A percentile compares a stretch with the other conserved stretches of the same genome.
phyloP scores from a whole-genome alignment of 2,888 invertebrate genomes.

The Apotomis capreana region DNA sequence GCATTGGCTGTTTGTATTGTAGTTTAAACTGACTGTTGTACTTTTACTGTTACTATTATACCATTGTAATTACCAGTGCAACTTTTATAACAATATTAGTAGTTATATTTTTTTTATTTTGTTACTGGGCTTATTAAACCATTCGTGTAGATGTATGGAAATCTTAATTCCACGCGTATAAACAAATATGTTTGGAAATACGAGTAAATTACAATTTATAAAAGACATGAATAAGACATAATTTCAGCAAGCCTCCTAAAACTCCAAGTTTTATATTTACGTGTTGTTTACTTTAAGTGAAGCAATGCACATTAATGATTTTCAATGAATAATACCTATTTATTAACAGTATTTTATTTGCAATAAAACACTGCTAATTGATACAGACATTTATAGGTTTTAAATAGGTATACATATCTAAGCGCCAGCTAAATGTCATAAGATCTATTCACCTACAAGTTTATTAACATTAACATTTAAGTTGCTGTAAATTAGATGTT shows the following conservation, averaged over 20 bases:
- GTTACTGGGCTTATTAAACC: too few species aligned
- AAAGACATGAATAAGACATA: too few species aligned
- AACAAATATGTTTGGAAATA: too few species aligned
- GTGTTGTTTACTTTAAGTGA: slow-evolving; percentile 11
- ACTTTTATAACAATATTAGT: too few species aligned
- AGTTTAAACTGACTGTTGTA: slow-evolving; percentile 20
- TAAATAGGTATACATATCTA: neutral
- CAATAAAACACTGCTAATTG: slow-evolving; percentile 16
- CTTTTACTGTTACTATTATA: too few species aligned
- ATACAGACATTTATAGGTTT: slow-evolving; percentile 8
- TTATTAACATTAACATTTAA: neutral
- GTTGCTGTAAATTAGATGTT: neutral
- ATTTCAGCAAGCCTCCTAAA: too few species aligned
- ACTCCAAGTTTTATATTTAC: neutral
- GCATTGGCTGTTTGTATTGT: slow-evolving; percentile 46
- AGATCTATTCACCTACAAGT: neutral
- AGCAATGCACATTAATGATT: neutral
- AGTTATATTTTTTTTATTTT: too few species aligned
- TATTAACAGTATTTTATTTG: slow-evolving; percentile 9
- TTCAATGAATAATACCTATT: neutral
- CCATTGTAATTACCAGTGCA: too few species aligned
- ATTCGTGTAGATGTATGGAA: too few species aligned
- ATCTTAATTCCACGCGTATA: too few species aligned
- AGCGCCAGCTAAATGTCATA: neutral
- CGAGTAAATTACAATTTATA: too few species aligned